These are phyloP conservation scores for Lypha dubia DNA, from an alignment of 2,888 invertebrate species.

Conservation along the genomic window DNA sequence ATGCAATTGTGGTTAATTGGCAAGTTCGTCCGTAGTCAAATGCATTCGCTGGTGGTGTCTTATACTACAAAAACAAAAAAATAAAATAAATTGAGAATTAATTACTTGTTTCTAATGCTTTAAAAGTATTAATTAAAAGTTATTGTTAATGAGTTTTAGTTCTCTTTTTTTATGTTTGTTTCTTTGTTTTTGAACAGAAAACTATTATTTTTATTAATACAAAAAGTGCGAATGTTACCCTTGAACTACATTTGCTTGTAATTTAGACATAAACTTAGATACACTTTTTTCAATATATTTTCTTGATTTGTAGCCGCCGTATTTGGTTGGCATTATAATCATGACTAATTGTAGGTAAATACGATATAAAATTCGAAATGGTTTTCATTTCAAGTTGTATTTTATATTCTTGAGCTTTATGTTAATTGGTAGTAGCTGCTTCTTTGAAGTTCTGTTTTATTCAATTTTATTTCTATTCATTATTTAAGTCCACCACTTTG, in stretches of 20 bases:
- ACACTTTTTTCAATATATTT: too few relatives aligned
- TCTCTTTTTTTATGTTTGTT: constrained; percentile 15
- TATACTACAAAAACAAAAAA: too few relatives aligned
- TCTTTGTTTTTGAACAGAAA: too few relatives aligned
- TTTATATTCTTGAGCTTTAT: constrained; percentile 15
- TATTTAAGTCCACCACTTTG: constrained; percentile 25
- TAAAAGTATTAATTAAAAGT: constrained; percentile 59
- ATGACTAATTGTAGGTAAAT: constrained; percentile 58
- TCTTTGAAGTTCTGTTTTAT: constrained; percentile 15
- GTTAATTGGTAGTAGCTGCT: constrained; percentile 40
- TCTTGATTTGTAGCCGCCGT: background rate
- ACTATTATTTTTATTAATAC: constrained; percentile 24
- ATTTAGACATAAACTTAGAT: constrained; percentile 33
- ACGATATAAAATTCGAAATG: constrained; percentile 6
- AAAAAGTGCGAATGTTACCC: constrained; percentile 67
- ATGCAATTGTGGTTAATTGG: background rate
- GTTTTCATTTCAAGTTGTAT: constrained; percentile 31
- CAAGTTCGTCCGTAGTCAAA: constrained; percentile 20
- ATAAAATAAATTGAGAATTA: too few relatives aligned
- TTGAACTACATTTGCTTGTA: constrained; percentile 65
- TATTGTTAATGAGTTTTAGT: constrained; percentile 55
- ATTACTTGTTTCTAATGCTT: constrained; percentile 42
- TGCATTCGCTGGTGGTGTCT: constrained; percentile 37
- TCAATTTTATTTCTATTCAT: constrained; percentile 8
- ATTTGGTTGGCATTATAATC: constrained; percentile 25